Evolutionary conservation across 2,888 invertebrate genomes (phyloP).

Genomic region (Drosophila stalkeri): DNA sequence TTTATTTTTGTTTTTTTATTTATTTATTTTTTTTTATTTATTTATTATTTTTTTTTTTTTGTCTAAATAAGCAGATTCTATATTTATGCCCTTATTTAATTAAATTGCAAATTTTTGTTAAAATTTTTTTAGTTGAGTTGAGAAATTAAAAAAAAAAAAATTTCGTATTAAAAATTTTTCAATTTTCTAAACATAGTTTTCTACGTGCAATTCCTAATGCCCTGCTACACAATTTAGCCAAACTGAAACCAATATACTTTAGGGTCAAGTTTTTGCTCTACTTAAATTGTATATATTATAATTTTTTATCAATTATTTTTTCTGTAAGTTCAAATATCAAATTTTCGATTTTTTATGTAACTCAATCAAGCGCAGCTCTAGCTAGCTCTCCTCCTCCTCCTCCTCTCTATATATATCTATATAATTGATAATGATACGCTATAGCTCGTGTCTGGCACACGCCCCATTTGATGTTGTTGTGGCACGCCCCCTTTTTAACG

Average conservation of each 20-base stretch:
- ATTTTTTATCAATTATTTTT: not conserved
- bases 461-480: constrained; percentile 17
- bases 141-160: no score
- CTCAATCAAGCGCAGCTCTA: constrained; percentile 8
- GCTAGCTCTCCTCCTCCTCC: no score
- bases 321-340: not conserved
- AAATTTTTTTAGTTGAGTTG: no score
- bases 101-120: no score
- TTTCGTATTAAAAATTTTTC: no score
- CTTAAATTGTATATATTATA: not conserved
- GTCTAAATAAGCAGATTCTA: no score
- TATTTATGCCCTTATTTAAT: no score
- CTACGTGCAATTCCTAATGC: no score
- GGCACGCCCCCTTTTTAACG: constrained; percentile 26
- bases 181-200: no score
- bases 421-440: constrained; percentile 44
- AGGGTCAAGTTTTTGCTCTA: not conserved
- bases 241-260: not conserved
- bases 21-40: no score
- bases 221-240: not conserved
- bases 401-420: constrained; percentile 4
- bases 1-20: no score
- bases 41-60: no score
- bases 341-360: constrained; percentile 3
- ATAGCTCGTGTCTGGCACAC: constrained; percentile 16